Percentiles rank a stretch among this genome's conserved stretches.
These are phyloP conservation scores for Corythornis madagascariensis DNA, from an alignment of 2,113 vertebrate genomes.

Conservation along the genomic window DNA sequence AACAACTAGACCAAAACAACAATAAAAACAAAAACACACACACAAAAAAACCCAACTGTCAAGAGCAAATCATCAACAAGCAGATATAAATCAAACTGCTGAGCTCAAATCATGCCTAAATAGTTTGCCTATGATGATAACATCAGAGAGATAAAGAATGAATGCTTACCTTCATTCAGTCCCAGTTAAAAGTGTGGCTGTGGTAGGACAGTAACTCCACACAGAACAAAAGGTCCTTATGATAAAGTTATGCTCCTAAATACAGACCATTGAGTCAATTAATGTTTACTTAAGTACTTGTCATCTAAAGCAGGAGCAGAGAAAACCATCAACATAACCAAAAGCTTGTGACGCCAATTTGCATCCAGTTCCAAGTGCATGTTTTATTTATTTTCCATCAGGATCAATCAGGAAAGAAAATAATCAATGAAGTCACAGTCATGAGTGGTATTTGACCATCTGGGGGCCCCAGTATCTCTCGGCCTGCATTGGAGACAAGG, in stretches of 20 bases:
- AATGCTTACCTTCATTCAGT: constrained; percentile 23
- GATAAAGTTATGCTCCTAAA: constrained; percentile 29
- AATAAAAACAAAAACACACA: neutral
- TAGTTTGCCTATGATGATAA: constrained; percentile 31
- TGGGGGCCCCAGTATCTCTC: constrained; percentile 82
- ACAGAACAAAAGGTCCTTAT: neutral
- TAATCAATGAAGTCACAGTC: constrained; percentile 86
- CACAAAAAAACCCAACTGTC: neutral
- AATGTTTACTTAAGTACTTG: constrained; percentile 66
- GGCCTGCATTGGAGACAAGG: constrained; percentile 79
- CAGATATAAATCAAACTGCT: constrained; percentile 29
- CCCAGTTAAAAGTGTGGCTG: constrained; percentile 1
- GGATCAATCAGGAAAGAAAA: constrained; percentile 90
- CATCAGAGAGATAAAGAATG: constrained; percentile 52
- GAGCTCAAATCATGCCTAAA: constrained; percentile 35
- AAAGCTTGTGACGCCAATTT: constrained; percentile 77
- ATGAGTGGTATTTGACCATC: constrained; percentile 87
- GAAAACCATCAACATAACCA: constrained; percentile 84
- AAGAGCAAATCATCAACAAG: constrained; percentile 36
- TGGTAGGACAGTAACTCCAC: constrained; percentile 32
- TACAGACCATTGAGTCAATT: constrained; percentile 47
- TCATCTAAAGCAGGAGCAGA: constrained; percentile 77
- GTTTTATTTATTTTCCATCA: constrained; percentile 91
- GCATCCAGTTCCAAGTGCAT: constrained; percentile 82
- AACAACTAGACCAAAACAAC: too few relatives aligned